phyloP scores from a whole-genome alignment of 2,888 invertebrate genomes.

The Mythimna albipuncta region DNA sequence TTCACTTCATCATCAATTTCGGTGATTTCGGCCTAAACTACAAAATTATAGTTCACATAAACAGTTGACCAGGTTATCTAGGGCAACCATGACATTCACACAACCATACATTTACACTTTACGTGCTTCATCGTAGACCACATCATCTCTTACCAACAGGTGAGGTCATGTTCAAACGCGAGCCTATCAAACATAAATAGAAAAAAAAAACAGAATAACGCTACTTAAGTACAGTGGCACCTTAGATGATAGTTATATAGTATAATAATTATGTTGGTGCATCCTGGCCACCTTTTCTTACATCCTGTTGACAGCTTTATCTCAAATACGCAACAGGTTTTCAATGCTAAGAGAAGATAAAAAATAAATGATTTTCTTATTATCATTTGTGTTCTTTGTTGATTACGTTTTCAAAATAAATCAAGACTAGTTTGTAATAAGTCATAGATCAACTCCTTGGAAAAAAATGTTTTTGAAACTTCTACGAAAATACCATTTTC shows the following conservation, averaged over 20 bases:
- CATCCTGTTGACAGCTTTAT: neutral
- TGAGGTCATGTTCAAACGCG: too few relatives aligned
- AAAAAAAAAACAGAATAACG: neutral
- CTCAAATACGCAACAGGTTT: neutral
- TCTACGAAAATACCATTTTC: slow-evolving; percentile 3
- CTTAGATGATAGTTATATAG: too few relatives aligned
- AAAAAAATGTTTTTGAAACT: neutral
- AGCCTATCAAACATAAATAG: too few relatives aligned
- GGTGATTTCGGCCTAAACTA: too few relatives aligned
- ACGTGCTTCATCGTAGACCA: too few relatives aligned
- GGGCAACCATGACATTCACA: neutral
- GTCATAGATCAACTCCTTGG: neutral
- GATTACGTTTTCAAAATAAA: neutral
- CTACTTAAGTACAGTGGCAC: neutral
- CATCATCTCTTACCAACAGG: too few relatives aligned
- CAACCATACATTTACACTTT: too few relatives aligned
- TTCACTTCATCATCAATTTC: too few relatives aligned
- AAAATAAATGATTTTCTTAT: neutral
- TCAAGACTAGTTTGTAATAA: neutral
- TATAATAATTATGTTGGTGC: too few relatives aligned
- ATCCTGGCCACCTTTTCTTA: neutral
- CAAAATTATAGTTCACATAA: neutral
- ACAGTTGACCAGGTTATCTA: neutral
- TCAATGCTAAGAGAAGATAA: too few relatives aligned
- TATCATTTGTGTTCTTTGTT: neutral